Percentiles rank a stretch among this genome's conserved stretches.
These are phyloP conservation scores for Elanus axillaris DNA, from an alignment of 2,113 vertebrate species.

Conservation along the genomic window DNA sequence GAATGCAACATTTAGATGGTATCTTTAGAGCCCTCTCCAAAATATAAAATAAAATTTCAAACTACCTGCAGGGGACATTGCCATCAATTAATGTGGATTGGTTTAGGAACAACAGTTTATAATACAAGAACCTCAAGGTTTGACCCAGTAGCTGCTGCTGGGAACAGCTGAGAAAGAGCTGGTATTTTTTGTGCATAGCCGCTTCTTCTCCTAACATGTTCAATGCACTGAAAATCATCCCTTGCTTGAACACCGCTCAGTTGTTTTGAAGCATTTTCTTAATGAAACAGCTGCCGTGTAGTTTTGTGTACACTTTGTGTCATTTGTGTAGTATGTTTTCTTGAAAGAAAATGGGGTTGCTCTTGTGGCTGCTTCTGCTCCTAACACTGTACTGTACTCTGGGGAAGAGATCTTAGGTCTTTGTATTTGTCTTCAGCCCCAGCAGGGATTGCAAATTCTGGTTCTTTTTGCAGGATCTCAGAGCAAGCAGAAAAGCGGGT, in stretches of 20 bases:
- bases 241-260: background rate
- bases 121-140: background rate
- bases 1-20: background rate
- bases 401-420: background rate
- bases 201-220: background rate
- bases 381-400: background rate
- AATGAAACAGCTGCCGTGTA: background rate
- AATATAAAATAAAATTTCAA: background rate
- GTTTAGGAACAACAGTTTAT: background rate
- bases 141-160: background rate
- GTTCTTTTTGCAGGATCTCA: background rate
- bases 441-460: accelerated
- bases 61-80: background rate
- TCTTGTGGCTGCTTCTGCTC: background rate
- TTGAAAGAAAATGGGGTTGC: background rate
- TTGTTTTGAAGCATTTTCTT: background rate
- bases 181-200: background rate
- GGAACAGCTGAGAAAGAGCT: background rate
- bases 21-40: background rate
- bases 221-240: background rate
- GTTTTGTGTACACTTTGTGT: background rate
- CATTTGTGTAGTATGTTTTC: background rate
- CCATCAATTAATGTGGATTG: background rate
- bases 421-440: background rate
- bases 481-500: background rate